Evolutionary conservation across 2,888 invertebrate species (phyloP).

Genomic region (Heliconius cydno): DNA sequence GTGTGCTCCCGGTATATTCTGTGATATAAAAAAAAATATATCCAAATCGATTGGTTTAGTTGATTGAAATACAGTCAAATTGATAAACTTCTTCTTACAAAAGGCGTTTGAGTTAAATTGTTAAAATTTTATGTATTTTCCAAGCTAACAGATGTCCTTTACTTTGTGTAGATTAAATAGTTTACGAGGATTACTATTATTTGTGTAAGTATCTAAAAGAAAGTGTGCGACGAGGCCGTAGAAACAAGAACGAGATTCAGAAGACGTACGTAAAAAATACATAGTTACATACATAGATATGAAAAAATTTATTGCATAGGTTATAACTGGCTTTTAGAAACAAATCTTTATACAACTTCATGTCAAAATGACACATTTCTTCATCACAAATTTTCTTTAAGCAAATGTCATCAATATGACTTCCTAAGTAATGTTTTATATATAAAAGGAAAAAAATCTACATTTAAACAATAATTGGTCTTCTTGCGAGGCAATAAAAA

Average conservation of each 20-base stretch:
- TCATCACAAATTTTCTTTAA: background rate
- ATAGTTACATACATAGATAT: background rate
- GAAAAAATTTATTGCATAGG: no score
- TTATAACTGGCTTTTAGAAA: slow-evolving; percentile 3
- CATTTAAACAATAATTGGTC: background rate
- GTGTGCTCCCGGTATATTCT: no score
- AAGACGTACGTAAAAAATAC: background rate
- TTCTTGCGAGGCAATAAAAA: slow-evolving; percentile 3
- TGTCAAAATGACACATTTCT: background rate
- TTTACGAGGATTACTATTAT: no score
- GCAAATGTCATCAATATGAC: background rate
- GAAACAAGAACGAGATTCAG: background rate
- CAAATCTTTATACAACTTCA: background rate
- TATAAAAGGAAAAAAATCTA: slow-evolving; percentile 12
- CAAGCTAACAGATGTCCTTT: no score
- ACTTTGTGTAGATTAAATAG: no score
- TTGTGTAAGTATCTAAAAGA: no score
- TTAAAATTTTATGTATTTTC: no score
- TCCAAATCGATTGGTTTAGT: no score
- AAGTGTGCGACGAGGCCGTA: background rate
- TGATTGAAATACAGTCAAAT: no score
- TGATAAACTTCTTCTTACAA: no score
- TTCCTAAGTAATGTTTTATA: background rate
- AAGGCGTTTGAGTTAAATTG: no score
- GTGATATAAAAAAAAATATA: no score